Conservation (phyloP, 2,888 invertebrate species). For the Drosophila tanythrix region DNA sequence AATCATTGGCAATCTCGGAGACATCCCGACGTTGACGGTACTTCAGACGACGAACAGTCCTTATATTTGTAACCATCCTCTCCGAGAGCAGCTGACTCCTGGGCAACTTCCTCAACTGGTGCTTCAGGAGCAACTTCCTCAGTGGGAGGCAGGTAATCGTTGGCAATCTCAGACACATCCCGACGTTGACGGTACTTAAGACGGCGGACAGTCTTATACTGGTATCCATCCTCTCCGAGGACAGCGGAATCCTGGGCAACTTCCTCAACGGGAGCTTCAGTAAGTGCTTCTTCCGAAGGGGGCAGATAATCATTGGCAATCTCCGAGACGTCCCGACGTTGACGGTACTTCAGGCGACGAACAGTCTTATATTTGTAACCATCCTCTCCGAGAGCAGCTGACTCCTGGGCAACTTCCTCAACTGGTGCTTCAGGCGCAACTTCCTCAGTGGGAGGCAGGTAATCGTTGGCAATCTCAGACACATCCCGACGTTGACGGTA, state of each 20-base stretch:
- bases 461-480: constrained; percentile 65
- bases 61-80: constrained; percentile 73
- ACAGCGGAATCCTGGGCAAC: constrained; percentile 55
- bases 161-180: constrained; percentile 69
- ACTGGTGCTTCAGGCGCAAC: no score
- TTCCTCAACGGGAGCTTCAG: constrained; percentile 48
- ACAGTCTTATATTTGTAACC: no score
- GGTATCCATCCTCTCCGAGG: constrained; percentile 63
- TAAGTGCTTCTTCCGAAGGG: no score
- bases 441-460: constrained; percentile 50
- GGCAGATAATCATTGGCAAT: no score
- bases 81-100: constrained; percentile 60
- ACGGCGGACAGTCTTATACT: constrained; percentile 73
- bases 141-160: constrained; percentile 59
- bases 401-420: no score
- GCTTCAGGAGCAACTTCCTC: constrained; percentile 50
- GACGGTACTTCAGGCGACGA: no score
- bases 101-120: constrained; percentile 32
- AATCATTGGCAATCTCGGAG: constrained; percentile 65
- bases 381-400: no score
- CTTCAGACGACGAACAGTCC: constrained; percentile 67
- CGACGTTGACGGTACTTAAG: constrained; percentile 72
- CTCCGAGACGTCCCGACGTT: no score
- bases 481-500: constrained; percentile 73
- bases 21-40: constrained; percentile 73